Evolutionary conservation across 2,113 vertebrate genomes (phyloP), one percentile per base, ranked within the genome.

Genomic region (Sitta europaea): DNA sequence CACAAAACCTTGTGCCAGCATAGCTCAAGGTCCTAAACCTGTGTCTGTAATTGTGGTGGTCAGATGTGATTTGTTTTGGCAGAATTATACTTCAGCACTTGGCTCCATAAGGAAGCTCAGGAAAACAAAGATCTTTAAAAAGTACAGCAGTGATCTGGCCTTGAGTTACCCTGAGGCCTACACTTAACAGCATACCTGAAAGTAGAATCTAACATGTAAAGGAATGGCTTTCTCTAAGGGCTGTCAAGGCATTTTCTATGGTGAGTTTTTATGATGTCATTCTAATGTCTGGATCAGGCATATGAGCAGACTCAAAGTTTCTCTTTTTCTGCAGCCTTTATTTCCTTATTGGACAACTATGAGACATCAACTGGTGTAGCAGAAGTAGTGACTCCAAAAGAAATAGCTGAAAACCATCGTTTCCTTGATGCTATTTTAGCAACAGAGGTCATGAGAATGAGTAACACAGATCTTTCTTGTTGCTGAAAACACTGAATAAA

Each of bases 371-470:
- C 98, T 0, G 98, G 98, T 6, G 92, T 98, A 45, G 92, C 97
- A 48, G 98, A 98, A 97, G 98, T 95, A 1, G 98, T 98, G 57
- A 98, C 98, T 7, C 76, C 94, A 19, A 97, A 98, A 92, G 98
- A 98, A 95, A 88, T 96, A 43, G 74, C 45, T 45, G 98, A 98
- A 97, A 98, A 98, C 85, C 79, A 93, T 45, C 25, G 88, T 42
- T 99, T 99, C 59, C 97, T 99, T 42, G 87, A 98, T 61, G 97
- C 98, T 31, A 86, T 99, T 31, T 51, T 99, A 88, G 96, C 97
- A 28, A 99, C 98, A 0, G 81, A 98, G 67, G 97, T 99, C 71
- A 99, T 99, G 98, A 98, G 98, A 98, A 98, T 98, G 91, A 94
- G 85, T 88, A 86, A 45, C 7, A 23, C 8, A 78, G 51, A 50